These are phyloP conservation scores for Cantharis lateralis DNA, from an alignment of 2,888 invertebrate genomes.

Conservation along the genomic window DNA sequence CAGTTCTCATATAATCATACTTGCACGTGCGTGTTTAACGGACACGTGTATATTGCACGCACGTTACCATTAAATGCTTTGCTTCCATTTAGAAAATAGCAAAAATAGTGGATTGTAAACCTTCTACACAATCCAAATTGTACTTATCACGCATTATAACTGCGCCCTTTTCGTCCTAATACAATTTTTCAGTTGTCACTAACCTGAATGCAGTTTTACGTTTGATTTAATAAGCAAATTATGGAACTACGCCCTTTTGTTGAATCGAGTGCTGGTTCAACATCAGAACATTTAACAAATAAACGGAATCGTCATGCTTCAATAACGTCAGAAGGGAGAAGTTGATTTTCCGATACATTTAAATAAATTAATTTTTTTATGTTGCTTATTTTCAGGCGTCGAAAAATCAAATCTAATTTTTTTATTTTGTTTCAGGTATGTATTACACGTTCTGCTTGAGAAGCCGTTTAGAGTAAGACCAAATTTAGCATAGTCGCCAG, in stretches of 20 bases:
- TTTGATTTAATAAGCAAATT: slow-evolving; percentile 35
- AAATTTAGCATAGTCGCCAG: neutral
- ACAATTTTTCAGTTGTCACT: slow-evolving; percentile 26
- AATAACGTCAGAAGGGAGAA: too few species aligned
- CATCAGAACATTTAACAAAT: neutral
- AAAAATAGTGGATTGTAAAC: slow-evolving; percentile 29
- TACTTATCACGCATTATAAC: slow-evolving; percentile 29
- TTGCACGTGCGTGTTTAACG: slow-evolving; percentile 37
- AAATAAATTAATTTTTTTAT: neutral
- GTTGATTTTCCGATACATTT: neutral
- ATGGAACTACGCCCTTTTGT: slow-evolving; percentile 22
- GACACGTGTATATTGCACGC: slow-evolving; percentile 33
- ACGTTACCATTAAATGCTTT: slow-evolving; percentile 19
- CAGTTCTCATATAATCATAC: slow-evolving; percentile 24
- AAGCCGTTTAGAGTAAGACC: neutral
- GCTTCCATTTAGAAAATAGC: slow-evolving; percentile 16
- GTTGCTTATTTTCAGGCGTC: too few species aligned
- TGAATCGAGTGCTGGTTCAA: slow-evolving; percentile 11
- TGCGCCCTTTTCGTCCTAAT: slow-evolving; percentile 16
- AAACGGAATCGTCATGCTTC: neutral
- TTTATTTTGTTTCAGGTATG: slow-evolving; percentile 10
- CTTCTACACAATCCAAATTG: slow-evolving; percentile 17
- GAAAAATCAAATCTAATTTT: too few species aligned
- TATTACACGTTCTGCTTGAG: neutral
- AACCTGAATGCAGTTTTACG: slow-evolving; percentile 22